Percentiles rank a stretch among this genome's conserved stretches.
These are phyloP conservation scores for Crypturellus undulatus DNA, from an alignment of 2,113 vertebrate genomes.

Conservation along the genomic window DNA sequence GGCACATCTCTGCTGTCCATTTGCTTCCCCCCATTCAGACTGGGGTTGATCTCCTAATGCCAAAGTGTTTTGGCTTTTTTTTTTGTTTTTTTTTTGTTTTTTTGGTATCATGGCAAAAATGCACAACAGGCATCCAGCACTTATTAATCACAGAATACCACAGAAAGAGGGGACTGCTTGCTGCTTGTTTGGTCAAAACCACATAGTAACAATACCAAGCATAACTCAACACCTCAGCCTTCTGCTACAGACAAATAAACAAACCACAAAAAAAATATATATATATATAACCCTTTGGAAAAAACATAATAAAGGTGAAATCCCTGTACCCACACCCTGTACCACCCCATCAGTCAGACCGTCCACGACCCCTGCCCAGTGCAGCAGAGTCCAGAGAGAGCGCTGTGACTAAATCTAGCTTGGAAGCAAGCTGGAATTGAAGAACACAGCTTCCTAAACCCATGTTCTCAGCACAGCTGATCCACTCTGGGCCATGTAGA, in stretches of 20 bases:
- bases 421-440: background rate
- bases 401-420: background rate
- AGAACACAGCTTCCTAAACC: background rate
- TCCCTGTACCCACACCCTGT: accelerated
- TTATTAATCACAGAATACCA: background rate
- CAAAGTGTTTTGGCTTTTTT: too few species aligned
- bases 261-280: background rate
- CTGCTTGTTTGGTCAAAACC: accelerated
- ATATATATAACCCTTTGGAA: background rate
- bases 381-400: background rate
- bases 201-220: background rate
- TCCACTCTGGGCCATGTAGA: accelerated
- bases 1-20: background rate
- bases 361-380: background rate
- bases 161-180: background rate
- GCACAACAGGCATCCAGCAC: background rate
- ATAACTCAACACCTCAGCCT: background rate
- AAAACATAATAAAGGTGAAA: background rate
- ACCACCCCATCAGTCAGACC: background rate
- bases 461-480: background rate
- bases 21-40: background rate
- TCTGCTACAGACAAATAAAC: background rate
- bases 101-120: background rate
- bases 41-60: background rate
- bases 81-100: background rate